Conservation (phyloP, 2,888 invertebrate species). For the Emesis russula region DNA sequence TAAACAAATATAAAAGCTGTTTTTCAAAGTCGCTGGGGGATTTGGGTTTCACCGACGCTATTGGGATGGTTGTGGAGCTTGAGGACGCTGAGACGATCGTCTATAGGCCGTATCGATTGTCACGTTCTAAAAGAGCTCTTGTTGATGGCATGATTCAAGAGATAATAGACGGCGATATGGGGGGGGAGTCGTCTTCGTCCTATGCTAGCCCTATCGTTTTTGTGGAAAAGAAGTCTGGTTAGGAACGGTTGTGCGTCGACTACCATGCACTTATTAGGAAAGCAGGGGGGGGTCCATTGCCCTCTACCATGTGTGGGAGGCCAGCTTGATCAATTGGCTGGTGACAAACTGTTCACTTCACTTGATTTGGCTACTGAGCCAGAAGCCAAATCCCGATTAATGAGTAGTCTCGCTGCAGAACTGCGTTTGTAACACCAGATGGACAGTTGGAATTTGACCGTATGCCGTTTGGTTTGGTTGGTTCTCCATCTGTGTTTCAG, state of each 20-base stretch:
- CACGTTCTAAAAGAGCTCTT: background rate
- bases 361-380: background rate
- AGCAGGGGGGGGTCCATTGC: too few relatives aligned
- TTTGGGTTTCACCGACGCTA: background rate
- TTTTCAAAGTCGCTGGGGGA: background rate
- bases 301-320: background rate
- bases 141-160: conserved; percentile 48
- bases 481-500: conserved; percentile 90
- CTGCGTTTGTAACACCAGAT: conserved; percentile 85
- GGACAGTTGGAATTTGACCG: conserved; percentile 66
- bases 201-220: conserved; percentile 83
- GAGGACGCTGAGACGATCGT: background rate
- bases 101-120: background rate
- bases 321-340: background rate
- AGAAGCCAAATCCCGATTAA: background rate
- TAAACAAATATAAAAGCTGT: background rate
- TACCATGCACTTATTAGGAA: background rate
- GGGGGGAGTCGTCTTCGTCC: conserved; percentile 68
- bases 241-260: conserved; percentile 48
- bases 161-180: conserved; percentile 65
- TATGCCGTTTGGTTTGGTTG: conserved; percentile 90
- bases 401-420: conserved; percentile 87
- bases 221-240: conserved; percentile 84
- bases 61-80: background rate
- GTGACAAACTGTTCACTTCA: background rate